phyloP scores from a whole-genome alignment of 2,888 invertebrate genomes.

The Asteroscopus sphinx region DNA sequence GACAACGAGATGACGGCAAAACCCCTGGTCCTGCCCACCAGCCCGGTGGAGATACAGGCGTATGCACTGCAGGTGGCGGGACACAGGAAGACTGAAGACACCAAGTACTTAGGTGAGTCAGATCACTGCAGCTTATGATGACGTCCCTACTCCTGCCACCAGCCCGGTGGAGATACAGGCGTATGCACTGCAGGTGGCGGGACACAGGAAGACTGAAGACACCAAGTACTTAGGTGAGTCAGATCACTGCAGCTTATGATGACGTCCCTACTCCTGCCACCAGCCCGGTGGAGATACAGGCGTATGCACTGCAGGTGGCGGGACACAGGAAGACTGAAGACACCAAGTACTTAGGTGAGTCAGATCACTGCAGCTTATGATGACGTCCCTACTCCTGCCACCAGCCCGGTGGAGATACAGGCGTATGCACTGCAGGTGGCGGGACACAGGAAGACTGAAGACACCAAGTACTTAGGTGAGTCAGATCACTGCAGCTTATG shows the following conservation, averaged over 20 bases:
- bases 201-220: slow-evolving; percentile 69
- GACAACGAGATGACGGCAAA: slow-evolving; percentile 72
- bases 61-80: slow-evolving; percentile 82
- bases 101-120: slow-evolving; percentile 74
- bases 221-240: slow-evolving; percentile 75
- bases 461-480: slow-evolving; percentile 76
- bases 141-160: slow-evolving; percentile 68
- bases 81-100: slow-evolving; percentile 67
- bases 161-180: slow-evolving; percentile 69
- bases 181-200: slow-evolving; percentile 80
- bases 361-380: no score
- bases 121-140: slow-evolving; percentile 69
- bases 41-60: slow-evolving; percentile 69
- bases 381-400: slow-evolving; percentile 72
- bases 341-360: slow-evolving; percentile 75
- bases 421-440: slow-evolving; percentile 81
- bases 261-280: no score
- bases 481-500: no score
- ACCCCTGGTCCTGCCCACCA: slow-evolving; percentile 68
- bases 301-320: slow-evolving; percentile 79
- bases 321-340: slow-evolving; percentile 72
- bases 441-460: slow-evolving; percentile 71
- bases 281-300: no score
- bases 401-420: slow-evolving; percentile 66
- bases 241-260: no score